phyloP scores from a whole-genome alignment of 1,140 invertebrate genomes.

The Nylanderia fulva region DNA sequence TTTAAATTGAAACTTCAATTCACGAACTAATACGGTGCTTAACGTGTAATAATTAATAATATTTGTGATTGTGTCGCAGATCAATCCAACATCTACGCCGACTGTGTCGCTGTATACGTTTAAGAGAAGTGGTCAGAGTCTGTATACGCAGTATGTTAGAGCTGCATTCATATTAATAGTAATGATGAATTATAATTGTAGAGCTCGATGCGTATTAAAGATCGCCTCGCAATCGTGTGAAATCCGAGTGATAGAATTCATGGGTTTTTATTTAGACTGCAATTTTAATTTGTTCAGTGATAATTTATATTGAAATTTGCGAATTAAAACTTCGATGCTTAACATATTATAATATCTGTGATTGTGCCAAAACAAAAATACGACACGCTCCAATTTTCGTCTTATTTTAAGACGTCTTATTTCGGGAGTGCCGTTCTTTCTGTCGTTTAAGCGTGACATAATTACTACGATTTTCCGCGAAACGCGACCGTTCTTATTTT shows the following conservation, averaged over 20 bases:
- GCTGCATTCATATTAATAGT: conserved; percentile 20
- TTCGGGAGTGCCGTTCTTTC: not conserved
- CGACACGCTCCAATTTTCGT: not conserved
- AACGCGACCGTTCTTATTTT: conserved; percentile 31
- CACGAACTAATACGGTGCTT: not conserved
- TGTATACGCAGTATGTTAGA: not conserved
- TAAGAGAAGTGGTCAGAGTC: not conserved
- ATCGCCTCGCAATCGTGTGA: not conserved
- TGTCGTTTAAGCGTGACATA: not conserved
- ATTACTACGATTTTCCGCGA: conserved; percentile 20
- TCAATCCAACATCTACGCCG: no score
- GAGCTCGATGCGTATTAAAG: conserved; percentile 23
- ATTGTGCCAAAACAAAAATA: not conserved
- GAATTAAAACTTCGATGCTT: not conserved
- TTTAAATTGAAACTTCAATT: not conserved
- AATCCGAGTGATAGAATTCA: not conserved
- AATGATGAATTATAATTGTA: no score
- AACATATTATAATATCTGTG: not conserved
- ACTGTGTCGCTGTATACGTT: not conserved
- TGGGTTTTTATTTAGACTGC: not conserved
- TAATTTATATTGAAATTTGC: not conserved
- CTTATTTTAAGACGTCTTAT: not conserved
- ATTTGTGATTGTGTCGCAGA: no score
- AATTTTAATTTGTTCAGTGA: not conserved
- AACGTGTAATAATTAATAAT: not conserved